Evolutionary conservation across 2,888 invertebrate genomes (phyloP).

Genomic region (Ophion ellenae): DNA sequence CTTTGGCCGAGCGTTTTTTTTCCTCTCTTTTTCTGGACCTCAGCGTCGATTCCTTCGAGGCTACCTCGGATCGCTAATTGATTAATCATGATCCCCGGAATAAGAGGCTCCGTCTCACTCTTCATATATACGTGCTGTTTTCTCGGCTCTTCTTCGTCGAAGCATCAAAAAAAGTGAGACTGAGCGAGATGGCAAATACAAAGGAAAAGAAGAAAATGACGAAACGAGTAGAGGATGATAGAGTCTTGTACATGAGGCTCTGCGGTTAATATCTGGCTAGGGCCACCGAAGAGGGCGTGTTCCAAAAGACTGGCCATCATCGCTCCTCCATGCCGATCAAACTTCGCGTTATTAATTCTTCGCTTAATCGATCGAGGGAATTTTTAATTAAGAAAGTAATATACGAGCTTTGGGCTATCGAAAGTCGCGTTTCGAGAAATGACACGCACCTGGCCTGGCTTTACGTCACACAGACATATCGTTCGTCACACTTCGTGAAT

Average conservation of each 20-base stretch:
- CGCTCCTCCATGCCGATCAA: slow-evolving; percentile 54
- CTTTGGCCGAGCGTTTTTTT: slow-evolving; percentile 76
- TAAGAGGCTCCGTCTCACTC: slow-evolving; percentile 46
- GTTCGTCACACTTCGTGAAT: slow-evolving; percentile 22
- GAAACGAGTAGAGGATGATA: slow-evolving; percentile 39
- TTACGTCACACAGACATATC: not conserved
- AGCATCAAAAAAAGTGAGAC: slow-evolving; percentile 2
- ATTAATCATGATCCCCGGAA: slow-evolving; percentile 81
- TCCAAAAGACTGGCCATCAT: slow-evolving; percentile 49
- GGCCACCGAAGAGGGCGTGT: slow-evolving; percentile 54
- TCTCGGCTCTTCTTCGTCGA: slow-evolving; percentile 37
- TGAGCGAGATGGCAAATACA: not conserved
- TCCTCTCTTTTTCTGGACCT: slow-evolving; percentile 40
- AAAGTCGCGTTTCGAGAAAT: slow-evolving; percentile 23
- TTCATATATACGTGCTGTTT: not conserved
- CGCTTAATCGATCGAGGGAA: slow-evolving; percentile 60
- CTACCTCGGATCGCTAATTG: slow-evolving; percentile 80
- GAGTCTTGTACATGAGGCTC: slow-evolving; percentile 31
- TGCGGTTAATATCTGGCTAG: slow-evolving; percentile 34
- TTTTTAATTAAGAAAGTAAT: slow-evolving; percentile 61
- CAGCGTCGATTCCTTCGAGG: slow-evolving; percentile 76
- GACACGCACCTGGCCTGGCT: slow-evolving; percentile 20
- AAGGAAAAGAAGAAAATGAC: slow-evolving; percentile 22
- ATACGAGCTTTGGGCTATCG: slow-evolving; percentile 23
- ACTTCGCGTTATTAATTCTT: slow-evolving; percentile 58